phyloP scores from a whole-genome alignment of 2,888 invertebrate genomes.

The Nephrotoma appendiculata region DNA sequence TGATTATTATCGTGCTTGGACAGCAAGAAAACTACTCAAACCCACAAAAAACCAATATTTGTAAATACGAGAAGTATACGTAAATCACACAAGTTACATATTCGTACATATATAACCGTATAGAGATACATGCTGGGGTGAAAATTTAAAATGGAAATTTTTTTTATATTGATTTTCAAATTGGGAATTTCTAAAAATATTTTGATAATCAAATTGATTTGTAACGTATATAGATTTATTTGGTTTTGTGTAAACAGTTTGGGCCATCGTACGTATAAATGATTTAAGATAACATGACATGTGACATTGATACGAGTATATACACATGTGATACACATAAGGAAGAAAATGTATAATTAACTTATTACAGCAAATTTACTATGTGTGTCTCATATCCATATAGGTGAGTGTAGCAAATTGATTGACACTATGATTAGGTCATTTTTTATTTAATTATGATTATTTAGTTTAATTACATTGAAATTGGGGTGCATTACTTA shows the following conservation, averaged over 20 bases:
- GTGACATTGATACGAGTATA: background rate
- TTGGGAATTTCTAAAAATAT: background rate
- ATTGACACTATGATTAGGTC: background rate
- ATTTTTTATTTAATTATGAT: background rate
- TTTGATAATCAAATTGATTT: background rate
- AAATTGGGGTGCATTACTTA: background rate
- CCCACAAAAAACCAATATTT: background rate
- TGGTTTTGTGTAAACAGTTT: background rate
- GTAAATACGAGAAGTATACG: background rate
- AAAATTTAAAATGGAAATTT: background rate
- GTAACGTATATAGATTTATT: background rate
- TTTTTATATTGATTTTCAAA: background rate
- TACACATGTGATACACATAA: background rate
- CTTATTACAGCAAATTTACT: background rate
- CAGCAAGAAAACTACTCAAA: background rate
- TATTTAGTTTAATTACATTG: background rate
- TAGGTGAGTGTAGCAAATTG: background rate
- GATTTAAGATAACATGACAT: background rate
- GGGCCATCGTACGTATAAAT: background rate
- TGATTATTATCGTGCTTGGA: background rate
- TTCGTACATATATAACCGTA: background rate
- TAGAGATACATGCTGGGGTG: background rate
- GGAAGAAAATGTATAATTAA: background rate
- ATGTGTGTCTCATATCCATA: background rate
- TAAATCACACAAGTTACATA: background rate